Percentiles rank a stretch among this genome's conserved stretches.
Evolutionary conservation across 1,140 invertebrate genomes (phyloP).

Genomic region (Hylaeus volcanicus): DNA sequence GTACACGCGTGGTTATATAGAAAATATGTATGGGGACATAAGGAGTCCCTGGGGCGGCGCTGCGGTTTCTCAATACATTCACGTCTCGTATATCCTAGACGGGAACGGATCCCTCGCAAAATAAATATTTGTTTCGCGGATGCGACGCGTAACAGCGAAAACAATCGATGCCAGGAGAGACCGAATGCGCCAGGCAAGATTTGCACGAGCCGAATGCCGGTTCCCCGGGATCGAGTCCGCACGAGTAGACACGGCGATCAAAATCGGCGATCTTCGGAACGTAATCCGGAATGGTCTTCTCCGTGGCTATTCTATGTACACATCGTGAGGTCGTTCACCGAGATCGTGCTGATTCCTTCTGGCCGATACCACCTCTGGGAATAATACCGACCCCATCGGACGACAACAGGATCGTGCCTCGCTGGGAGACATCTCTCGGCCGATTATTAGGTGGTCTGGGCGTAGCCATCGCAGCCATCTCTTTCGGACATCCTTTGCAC

Average conservation of each 20-base stretch:
- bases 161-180: slow-evolving; percentile 20
- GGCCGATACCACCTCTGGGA: slow-evolving; percentile 47
- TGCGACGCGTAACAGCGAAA: slow-evolving; percentile 3
- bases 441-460: slow-evolving; percentile 60
- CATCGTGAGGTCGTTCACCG: slow-evolving; percentile 46
- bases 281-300: slow-evolving; percentile 56
- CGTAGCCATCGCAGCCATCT: not conserved
- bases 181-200: not conserved
- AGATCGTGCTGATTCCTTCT: slow-evolving; percentile 66
- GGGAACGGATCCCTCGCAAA: no score
- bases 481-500: slow-evolving; percentile 16
- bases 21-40: no score
- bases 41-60: no score
- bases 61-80: no score
- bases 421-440: slow-evolving; percentile 21
- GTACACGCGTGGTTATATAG: no score
- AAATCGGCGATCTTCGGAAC: slow-evolving; percentile 46
- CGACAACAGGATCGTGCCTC: slow-evolving; percentile 39
- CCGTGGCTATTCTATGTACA: slow-evolving; percentile 54
- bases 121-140: slow-evolving; percentile 41
- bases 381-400: slow-evolving; percentile 39
- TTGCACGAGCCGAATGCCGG: slow-evolving; percentile 4
- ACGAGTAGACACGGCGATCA: slow-evolving; percentile 30
- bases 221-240: slow-evolving; percentile 28
- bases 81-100: no score